phyloP scores from a whole-genome alignment of 2,113 vertebrate genomes.

The Chelonoidis abingdonii region DNA sequence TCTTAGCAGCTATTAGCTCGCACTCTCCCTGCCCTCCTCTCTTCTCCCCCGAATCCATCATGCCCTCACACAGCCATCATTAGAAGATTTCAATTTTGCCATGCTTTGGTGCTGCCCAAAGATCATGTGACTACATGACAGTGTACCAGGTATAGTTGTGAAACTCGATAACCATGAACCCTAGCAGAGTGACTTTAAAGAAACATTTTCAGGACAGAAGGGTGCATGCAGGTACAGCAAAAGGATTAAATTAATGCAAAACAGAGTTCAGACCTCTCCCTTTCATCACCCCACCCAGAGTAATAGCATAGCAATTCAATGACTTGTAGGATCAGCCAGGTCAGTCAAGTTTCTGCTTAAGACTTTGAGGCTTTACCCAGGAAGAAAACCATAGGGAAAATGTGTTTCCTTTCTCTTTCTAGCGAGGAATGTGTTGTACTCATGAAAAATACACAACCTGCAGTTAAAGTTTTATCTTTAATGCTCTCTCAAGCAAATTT shows the following conservation, averaged over 20 bases:
- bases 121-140: background rate
- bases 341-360: background rate
- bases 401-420: background rate
- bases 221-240: background rate
- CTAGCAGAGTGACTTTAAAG: background rate
- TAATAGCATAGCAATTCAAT: background rate
- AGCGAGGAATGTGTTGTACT: background rate
- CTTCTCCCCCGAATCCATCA: background rate
- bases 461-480: background rate
- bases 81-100: background rate
- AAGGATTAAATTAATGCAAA: background rate
- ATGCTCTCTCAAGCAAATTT: background rate
- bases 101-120: background rate
- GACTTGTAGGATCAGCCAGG: background rate
- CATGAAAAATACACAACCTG: background rate
- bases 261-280: background rate
- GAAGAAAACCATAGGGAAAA: background rate
- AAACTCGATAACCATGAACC: background rate
- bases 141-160: background rate
- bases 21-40: background rate
- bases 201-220: background rate
- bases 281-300: background rate
- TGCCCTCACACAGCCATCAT: background rate
- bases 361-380: background rate
- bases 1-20: background rate